Conservation (phyloP, 2,113 vertebrate species). For the Leucoraja erinaceus region DNA sequence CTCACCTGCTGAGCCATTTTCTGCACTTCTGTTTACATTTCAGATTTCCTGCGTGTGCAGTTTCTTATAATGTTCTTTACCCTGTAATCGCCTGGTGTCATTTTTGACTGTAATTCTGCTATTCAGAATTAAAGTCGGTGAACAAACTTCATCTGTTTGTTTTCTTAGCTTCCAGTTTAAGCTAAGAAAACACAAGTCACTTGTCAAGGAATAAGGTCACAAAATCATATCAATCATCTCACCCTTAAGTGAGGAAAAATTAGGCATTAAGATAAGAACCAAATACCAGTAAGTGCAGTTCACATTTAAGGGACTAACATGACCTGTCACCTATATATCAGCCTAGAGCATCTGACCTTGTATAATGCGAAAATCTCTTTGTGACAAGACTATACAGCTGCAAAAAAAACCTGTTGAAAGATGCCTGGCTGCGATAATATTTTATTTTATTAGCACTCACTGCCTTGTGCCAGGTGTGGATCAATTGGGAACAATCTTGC, state of each 20-base stretch:
- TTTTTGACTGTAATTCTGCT: background rate
- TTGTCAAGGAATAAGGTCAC: background rate
- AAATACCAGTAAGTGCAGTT: constrained; percentile 9
- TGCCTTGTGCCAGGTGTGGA: too few relatives aligned
- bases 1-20: too few relatives aligned
- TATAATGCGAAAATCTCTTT: background rate
- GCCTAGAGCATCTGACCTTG: constrained; percentile 6
- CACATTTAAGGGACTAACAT: background rate
- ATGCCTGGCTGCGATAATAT: background rate
- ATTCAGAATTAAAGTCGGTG: background rate
- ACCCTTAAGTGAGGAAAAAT: background rate
- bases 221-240: constrained; percentile 12
- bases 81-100: background rate
- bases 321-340: background rate
- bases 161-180: background rate
- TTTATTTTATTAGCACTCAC: background rate
- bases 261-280: constrained; percentile 17
- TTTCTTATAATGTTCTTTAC: background rate
- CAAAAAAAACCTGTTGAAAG: background rate
- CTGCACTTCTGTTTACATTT: too few relatives aligned
- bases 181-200: background rate
- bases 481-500: too few relatives aligned
- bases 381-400: background rate
- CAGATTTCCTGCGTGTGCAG: too few relatives aligned
- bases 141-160: background rate